Conservation (phyloP, 2,888 invertebrate species). For the Agyllia agylla region DNA sequence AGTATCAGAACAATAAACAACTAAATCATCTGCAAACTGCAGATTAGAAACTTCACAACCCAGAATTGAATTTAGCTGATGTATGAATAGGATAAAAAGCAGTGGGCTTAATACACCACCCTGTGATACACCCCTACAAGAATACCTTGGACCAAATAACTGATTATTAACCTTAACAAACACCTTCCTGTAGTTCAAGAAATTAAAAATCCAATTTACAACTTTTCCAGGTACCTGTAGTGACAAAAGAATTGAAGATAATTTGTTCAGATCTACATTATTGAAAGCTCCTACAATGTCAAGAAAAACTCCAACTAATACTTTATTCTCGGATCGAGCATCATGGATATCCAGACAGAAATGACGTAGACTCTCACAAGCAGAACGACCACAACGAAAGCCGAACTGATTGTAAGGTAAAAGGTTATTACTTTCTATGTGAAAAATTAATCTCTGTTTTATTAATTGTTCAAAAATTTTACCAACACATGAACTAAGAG, state of each 20-base stretch:
- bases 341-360: background rate
- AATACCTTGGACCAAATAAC: background rate
- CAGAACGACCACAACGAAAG: background rate
- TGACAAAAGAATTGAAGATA: background rate
- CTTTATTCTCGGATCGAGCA: background rate
- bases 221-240: background rate
- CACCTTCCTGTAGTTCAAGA: background rate
- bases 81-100: background rate
- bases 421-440: background rate
- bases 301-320: background rate
- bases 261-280: background rate
- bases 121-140: background rate
- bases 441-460: background rate
- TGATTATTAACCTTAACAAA: background rate
- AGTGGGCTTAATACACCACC: background rate
- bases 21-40: background rate
- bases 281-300: background rate
- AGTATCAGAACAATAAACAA: background rate
- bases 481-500: background rate
- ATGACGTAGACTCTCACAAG: background rate
- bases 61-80: background rate
- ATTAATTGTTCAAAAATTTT: background rate
- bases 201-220: background rate
- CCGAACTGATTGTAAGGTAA: background rate
- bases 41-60: background rate